Evolutionary conservation across 2,797 vertebrate species (phyloP).

Genomic region (Paramormyrops hopkinsi): DNA sequence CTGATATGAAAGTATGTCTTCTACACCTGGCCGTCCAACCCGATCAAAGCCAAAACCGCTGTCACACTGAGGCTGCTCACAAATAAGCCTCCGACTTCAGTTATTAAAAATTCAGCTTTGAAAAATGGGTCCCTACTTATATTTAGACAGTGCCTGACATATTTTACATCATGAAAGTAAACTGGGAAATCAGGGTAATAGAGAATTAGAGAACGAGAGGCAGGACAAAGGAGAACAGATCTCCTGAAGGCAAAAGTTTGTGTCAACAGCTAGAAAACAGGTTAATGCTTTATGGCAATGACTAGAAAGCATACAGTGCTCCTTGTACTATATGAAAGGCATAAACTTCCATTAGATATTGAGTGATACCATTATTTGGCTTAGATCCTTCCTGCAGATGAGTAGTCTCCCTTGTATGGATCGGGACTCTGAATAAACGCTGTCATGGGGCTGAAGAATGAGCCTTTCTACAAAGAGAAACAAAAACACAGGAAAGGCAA

Average conservation of each 20-base stretch:
- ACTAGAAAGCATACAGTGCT: background rate
- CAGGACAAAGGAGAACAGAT: background rate
- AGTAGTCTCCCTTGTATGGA: slow-evolving; percentile 77
- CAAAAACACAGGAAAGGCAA: background rate
- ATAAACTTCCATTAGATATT: background rate
- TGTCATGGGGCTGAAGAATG: slow-evolving; percentile 78
- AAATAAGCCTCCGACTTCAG: background rate
- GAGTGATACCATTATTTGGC: slow-evolving; percentile 75
- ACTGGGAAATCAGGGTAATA: background rate
- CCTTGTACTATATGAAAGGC: background rate
- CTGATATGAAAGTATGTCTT: background rate
- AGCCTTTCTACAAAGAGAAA: slow-evolving; percentile 68
- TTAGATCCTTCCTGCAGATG: slow-evolving; percentile 79
- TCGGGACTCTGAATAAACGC: slow-evolving; percentile 72
- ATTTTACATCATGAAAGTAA: background rate
- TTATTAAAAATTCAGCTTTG: background rate
- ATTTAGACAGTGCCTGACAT: background rate
- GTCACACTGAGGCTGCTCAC: background rate
- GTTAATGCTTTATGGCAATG: background rate
- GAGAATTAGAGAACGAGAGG: background rate
- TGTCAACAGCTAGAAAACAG: background rate
- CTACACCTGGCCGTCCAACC: background rate
- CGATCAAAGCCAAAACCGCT: background rate
- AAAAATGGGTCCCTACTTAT: background rate
- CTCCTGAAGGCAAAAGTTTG: background rate